Evolutionary conservation across 1,140 invertebrate genomes (phyloP), one percentile per base, ranked within the genome.

Genomic region (Euglossa dilemma): DNA sequence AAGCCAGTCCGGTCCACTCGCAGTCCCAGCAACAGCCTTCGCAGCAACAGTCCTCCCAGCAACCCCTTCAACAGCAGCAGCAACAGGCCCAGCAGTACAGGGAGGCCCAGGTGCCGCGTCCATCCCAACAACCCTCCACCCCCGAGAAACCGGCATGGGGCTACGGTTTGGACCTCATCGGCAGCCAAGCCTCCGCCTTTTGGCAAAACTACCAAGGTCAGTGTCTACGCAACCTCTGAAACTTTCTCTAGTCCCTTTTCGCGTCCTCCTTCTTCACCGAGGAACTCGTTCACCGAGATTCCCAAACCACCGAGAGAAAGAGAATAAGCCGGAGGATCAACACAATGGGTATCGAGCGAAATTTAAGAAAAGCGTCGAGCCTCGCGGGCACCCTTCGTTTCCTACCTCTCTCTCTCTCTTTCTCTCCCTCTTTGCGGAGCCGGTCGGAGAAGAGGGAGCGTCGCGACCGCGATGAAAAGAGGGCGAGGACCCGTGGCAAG

Each of bases 131-230:
- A 92, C 94, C 91, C 88, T 95, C 88, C 93, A 96, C 82, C 94
- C 95, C 93, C 45, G 93, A 94, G 87, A 94, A 94, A 77, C 93
- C 93, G 11, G 93, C 93, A 63, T 97, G 97, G 97, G 96, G 95
- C 87, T 97, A 97, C 93, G 96, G 96, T 73, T 95, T 97, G 57
- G 96, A 96, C 85, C 96, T 96, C 91, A 95, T 97, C 89, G 97
- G 97, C 94, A 96, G 95, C 88, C 96, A 96, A 77, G 96, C 97
- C 5, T 97, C 97, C 36, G 96, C 96, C 54, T 98, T 98, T 93
- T 98, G 97, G 97, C 97, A 97, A 93, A 98, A 97, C 93, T 97
- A 98, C 94, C 97, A 97, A 92, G 97, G 97, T 98, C 91, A 95
- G 95, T 94, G n/a, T n/a, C n/a, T n/a, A n/a, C n/a, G n/a, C n/a